A percentile compares a stretch with the other conserved stretches of the same genome.
Conservation (phyloP, 2,797 vertebrate species). For the Danio tinwini region DNA sequence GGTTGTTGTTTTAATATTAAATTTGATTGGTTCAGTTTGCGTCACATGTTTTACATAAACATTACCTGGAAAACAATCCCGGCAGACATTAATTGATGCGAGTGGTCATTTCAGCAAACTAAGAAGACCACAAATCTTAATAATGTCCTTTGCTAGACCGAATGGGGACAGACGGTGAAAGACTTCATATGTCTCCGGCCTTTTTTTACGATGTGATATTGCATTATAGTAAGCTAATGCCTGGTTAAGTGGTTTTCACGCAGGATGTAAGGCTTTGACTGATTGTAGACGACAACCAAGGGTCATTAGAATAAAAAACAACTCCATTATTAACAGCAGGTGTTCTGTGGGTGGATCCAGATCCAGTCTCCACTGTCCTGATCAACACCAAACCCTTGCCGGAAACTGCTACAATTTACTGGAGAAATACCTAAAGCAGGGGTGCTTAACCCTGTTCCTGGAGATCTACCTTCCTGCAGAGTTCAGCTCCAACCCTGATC, state of each 20-base stretch:
- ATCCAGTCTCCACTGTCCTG: too few species aligned
- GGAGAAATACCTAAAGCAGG: too few species aligned
- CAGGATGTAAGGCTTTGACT: constrained; percentile 67
- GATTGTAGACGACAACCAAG: constrained; percentile 27
- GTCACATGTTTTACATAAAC: constrained; percentile 18
- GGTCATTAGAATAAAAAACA: constrained; percentile 31
- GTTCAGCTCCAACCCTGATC: too few species aligned
- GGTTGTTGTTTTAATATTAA: too few species aligned
- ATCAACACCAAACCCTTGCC: too few species aligned
- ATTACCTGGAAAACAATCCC: constrained; percentile 34
- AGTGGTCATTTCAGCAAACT: constrained; percentile 44
- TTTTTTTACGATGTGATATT: constrained; percentile 69
- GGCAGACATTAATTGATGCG: constrained; percentile 44
- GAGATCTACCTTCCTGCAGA: too few species aligned
- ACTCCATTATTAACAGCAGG: neutral
- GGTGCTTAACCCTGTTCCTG: too few species aligned
- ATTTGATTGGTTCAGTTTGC: too few species aligned
- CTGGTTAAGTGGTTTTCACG: constrained; percentile 68
- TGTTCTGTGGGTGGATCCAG: too few species aligned
- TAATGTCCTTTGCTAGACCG: constrained; percentile 72
- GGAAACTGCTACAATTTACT: too few species aligned
- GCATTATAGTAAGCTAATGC: constrained; percentile 75
- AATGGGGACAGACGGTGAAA: constrained; percentile 70
- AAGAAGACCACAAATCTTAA: constrained; percentile 63
- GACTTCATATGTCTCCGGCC: constrained; percentile 73